Conservation (phyloP, 2,797 vertebrate genomes). For the Anniella stebbinsi region DNA sequence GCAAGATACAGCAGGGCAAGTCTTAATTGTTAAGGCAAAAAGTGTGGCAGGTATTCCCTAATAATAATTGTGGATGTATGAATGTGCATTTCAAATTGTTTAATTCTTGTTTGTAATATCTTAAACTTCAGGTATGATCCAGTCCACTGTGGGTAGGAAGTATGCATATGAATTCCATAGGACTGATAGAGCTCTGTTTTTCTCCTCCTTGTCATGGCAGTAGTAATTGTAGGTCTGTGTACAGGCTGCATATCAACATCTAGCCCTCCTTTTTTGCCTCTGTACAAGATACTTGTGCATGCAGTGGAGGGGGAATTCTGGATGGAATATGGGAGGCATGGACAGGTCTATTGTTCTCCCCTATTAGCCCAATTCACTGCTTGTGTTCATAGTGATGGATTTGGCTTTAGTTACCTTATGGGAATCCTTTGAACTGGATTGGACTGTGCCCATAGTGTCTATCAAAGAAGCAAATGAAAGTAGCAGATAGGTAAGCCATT, state of each 20-base stretch:
- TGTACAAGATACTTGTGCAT: neutral
- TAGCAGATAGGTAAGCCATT: neutral
- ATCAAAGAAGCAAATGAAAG: neutral
- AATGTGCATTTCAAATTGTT: neutral
- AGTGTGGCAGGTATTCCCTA: neutral
- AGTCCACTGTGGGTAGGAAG: slow-evolving; percentile 9
- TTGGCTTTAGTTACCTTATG: neutral
- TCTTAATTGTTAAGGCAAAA: neutral
- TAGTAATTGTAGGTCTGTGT: neutral
- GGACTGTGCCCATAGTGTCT: neutral
- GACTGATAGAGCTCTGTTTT: neutral
- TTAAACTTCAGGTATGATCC: slow-evolving; percentile 32
- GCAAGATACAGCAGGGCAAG: neutral
- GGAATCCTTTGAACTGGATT: neutral
- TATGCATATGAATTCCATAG: neutral
- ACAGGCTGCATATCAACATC: neutral
- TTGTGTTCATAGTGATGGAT: neutral
- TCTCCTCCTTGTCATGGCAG: neutral
- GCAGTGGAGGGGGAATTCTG: neutral
- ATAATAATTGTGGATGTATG: neutral
- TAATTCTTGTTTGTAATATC: slow-evolving; percentile 24
- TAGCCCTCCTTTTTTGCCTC: neutral
- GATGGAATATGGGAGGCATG: neutral
- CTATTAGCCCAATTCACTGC: neutral
- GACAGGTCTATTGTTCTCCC: neutral